Evolutionary conservation across 2,797 vertebrate genomes (phyloP).

Genomic region (Adelosebastes latens): DNA sequence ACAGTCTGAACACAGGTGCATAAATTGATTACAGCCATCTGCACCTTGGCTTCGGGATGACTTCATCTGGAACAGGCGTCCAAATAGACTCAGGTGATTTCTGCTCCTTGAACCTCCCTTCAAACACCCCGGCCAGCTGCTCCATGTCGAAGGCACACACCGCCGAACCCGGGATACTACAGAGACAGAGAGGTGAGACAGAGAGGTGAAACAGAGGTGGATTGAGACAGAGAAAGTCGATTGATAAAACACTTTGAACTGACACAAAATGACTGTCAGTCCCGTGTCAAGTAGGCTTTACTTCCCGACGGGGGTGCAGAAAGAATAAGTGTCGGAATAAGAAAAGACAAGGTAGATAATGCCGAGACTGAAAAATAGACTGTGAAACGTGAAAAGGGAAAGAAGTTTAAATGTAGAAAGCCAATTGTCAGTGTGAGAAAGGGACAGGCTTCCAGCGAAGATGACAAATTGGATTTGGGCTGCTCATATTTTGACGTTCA

Average conservation of each 20-base stretch:
- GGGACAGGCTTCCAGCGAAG: constrained; percentile 44
- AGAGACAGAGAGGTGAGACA: constrained; percentile 24
- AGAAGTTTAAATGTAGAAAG: constrained; percentile 21
- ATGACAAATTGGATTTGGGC: constrained; percentile 66
- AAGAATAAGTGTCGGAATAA: constrained; percentile 23
- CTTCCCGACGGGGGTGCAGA: not conserved
- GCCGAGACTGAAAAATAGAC: constrained; percentile 14
- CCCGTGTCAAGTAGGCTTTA: constrained; percentile 21
- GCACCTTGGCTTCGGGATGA: constrained; percentile 94
- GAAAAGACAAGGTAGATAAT: constrained; percentile 31
- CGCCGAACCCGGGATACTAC: constrained; percentile 93
- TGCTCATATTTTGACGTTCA: constrained; percentile 61
- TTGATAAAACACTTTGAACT: constrained; percentile 42
- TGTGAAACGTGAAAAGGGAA: constrained; percentile 12
- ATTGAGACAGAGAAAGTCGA: not conserved
- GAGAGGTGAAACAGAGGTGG: constrained; percentile 18
- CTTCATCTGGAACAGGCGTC: constrained; percentile 93
- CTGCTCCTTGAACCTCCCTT: constrained; percentile 96
- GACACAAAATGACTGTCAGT: constrained; percentile 37
- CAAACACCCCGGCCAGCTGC: constrained; percentile 90
- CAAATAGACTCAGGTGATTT: constrained; percentile 96
- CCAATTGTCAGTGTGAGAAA: constrained; percentile 33
- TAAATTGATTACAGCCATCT: constrained; percentile 48
- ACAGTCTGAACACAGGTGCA: constrained; percentile 38
- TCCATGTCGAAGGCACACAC: constrained; percentile 98